A percentile compares a stretch with the other conserved stretches of the same genome.
These are phyloP conservation scores for Parazoanthus swiftii DNA, from an alignment of 92 coral and sea anemone genomes.

Conservation along the genomic window DNA sequence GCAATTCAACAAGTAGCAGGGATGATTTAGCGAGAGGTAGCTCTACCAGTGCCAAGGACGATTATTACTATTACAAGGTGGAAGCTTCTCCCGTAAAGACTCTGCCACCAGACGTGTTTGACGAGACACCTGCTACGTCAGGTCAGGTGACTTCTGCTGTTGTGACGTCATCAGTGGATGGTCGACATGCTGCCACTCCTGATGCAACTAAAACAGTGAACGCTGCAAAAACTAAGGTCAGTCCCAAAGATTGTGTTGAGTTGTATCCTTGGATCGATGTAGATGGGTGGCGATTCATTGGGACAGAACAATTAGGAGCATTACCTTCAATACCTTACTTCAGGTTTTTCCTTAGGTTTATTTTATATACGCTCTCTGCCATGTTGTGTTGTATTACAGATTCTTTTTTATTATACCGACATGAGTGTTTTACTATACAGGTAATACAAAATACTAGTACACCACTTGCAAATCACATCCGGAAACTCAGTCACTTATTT, in stretches of 20 bases:
- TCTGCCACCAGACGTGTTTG: constrained; percentile 30
- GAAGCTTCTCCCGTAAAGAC: constrained; percentile 34
- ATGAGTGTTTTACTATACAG: no score
- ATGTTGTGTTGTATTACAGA: no score
- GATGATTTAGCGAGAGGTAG: constrained; percentile 15
- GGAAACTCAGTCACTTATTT: no score
- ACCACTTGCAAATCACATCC: no score
- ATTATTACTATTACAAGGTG: constrained; percentile 39
- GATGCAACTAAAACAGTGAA: background rate
- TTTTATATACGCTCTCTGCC: no score
- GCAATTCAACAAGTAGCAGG: constrained; percentile 12
- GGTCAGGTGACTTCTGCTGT: constrained; percentile 43
- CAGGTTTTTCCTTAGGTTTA: no score
- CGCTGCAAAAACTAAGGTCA: background rate
- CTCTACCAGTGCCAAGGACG: constrained; percentile 27
- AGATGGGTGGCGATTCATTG: background rate
- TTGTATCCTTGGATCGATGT: background rate
- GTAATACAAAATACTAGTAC: no score
- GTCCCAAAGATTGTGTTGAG: background rate
- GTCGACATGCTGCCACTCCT: background rate
- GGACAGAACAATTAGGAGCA: no score
- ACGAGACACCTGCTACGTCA: constrained; percentile 17
- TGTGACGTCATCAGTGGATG: constrained; percentile 26
- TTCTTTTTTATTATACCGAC: no score
- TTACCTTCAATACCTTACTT: no score